Base-by-base conservation (phyloP, 1,140 invertebrate species). In the Drosophila sucinea region DNA sequence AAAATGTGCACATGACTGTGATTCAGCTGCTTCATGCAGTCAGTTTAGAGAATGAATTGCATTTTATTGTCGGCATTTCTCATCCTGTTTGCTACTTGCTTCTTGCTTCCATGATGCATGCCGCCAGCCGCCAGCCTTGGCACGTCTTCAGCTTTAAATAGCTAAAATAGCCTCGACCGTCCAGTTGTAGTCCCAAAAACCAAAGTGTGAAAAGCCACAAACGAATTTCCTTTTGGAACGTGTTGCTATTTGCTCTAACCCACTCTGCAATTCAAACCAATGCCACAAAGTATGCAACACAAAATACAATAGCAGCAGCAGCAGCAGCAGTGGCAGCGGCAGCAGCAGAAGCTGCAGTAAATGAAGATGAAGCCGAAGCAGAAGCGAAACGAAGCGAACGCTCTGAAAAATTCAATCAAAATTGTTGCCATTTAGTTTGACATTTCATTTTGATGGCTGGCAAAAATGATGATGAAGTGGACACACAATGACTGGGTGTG, bases 371-470 rank as follows among this genome's bases (percentile, higher is more conserved):
- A 51, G 41, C 3, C 3, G 41, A 44, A 56, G 25, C 47, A 54
- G 70, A 29, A n/a, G 33, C 62, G 25, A 30, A 74, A 11, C 63
- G 35, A 32, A 60, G 40, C 29, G 51, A 55, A 47, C 57, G 66
- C 60, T 63, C 74, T 77, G 72, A 83, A 86, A 87, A 84, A 83
- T 87, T 87, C 84, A 87, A 87, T 87, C 79, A 87, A 87, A 87
- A 89, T 87, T 87, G 84, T 87, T 87, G 84, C 84, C 84, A 87
- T 87, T 87, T 86, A 86, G 84, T 87, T 87, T 87, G 84, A 89
- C 84, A 87, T 87, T 87, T 87, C 84, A 80, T 84, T 89, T 84
- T 84, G 84, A 84, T 87, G 84, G 84, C 56, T 41, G 29, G 41
- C 68, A 57, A 67, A 83, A 84, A 84, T 89, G 77, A 87, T 87